Base-by-base conservation (phyloP, 2,888 invertebrate species). In the Hololepta plana region DNA sequence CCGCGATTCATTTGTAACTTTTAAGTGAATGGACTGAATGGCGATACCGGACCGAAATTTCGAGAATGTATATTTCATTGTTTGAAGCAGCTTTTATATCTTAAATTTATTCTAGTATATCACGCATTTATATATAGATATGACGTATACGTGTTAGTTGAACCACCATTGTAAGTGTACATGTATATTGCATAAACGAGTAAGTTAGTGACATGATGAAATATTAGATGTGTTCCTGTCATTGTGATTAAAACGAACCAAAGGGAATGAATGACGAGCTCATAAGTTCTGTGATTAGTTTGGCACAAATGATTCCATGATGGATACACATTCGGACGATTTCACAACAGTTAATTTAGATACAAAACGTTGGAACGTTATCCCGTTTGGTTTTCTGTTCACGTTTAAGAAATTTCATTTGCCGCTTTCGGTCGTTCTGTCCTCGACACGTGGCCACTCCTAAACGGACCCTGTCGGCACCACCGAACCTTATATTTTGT, bases 361-460 rank as follows among this genome's bases (percentile, higher is more conserved):
- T n/a, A n/a, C n/a, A n/a, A n/a, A n/a, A n/a, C n/a, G n/a, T n/a
- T n/a, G n/a, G n/a, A n/a, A n/a, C n/a, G n/a, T n/a, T n/a, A n/a
- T n/a, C n/a, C 35, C 38, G 37, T 43, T 47, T 43, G 39, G 37
- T 39, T 44, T 44, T 37, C 46, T 26, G 36, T 27, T 40, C 45
- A 46, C 45, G 46, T 46, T 40, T 37, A 38, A 35, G 35, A 45
- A 42, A 46, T 47, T 48, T 47, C 46, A 44, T 47, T 47, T 43
- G 38, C 38, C 40, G 38, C 36, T 41, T 38, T 40, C 39, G 39
- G 35, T 37, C 34, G 37, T 34, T 20, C 38, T 38, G 45, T 46
- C 46, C 45, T 36, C 33, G 35, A 38, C 46, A 45, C 45, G 45
- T 36, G 39, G 35, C n/a, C n/a, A n/a, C n/a, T n/a, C n/a, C n/a